phyloP scores from a whole-genome alignment of 30 jellyfish, hydroid and myxozoan species.

The Cassiopea xamachana region DNA sequence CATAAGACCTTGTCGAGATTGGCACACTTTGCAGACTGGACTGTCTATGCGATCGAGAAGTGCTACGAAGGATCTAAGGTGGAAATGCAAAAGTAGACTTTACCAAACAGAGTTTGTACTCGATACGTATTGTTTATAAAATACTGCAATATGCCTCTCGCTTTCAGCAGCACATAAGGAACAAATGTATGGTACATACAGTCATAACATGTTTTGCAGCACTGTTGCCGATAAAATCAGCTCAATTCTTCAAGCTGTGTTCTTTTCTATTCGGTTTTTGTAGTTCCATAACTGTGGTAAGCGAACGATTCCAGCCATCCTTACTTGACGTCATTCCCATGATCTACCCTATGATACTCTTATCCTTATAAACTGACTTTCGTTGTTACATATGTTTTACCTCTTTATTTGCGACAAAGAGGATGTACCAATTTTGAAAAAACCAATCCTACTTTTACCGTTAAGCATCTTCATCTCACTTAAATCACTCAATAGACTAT shows the following conservation, averaged over 20 bases:
- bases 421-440: neutral
- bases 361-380: neutral
- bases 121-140: too few relatives aligned
- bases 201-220: too few relatives aligned
- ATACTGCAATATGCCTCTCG: too few relatives aligned
- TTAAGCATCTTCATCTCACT: neutral
- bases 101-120: too few relatives aligned
- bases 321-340: neutral
- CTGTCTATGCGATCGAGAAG: too few relatives aligned
- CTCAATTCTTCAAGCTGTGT: neutral
- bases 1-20: too few relatives aligned
- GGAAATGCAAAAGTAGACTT: too few relatives aligned
- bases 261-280: neutral
- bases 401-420: neutral
- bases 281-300: neutral
- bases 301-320: neutral
- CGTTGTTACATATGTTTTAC: neutral
- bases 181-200: too few relatives aligned
- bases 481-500: neutral
- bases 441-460: neutral
- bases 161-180: too few relatives aligned
- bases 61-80: too few relatives aligned
- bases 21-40: too few relatives aligned
- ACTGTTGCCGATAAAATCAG: neutral
- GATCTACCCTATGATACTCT: neutral